A percentile compares a stretch with the other conserved stretches of the same genome.
These are phyloP conservation scores for Acrocephalus arundinaceus DNA, from an alignment of 2,113 vertebrate species.

Conservation along the genomic window DNA sequence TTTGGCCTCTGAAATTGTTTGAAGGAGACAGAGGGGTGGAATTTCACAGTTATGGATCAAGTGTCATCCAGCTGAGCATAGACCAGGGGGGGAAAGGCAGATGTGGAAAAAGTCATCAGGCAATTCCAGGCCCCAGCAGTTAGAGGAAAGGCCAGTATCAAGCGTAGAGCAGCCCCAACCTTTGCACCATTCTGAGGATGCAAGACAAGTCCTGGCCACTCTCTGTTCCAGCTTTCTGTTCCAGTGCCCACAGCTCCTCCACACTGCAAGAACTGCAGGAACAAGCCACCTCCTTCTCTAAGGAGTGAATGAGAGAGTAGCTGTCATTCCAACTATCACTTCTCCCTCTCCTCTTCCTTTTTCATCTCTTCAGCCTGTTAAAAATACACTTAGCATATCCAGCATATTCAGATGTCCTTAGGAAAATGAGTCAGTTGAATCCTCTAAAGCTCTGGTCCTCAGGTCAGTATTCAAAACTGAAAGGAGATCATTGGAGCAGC, in stretches of 20 bases:
- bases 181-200: background rate
- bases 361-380: background rate
- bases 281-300: background rate
- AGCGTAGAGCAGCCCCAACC: rapidly evolving
- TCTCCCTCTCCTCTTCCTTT: background rate
- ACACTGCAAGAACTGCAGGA: background rate
- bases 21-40: background rate
- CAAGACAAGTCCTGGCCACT: background rate
- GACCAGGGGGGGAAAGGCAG: background rate
- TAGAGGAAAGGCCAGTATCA: background rate
- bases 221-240: background rate
- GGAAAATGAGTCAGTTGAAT: background rate
- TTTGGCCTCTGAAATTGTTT: background rate
- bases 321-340: background rate
- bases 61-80: background rate
- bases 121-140: background rate
- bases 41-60: background rate
- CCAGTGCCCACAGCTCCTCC: background rate
- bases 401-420: background rate
- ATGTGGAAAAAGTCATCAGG: background rate
- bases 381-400: background rate
- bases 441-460: background rate
- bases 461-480: background rate
- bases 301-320: background rate
- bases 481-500: background rate